phyloP scores from a whole-genome alignment of 1,140 invertebrate species.

The Trinorchestia longiramus region DNA sequence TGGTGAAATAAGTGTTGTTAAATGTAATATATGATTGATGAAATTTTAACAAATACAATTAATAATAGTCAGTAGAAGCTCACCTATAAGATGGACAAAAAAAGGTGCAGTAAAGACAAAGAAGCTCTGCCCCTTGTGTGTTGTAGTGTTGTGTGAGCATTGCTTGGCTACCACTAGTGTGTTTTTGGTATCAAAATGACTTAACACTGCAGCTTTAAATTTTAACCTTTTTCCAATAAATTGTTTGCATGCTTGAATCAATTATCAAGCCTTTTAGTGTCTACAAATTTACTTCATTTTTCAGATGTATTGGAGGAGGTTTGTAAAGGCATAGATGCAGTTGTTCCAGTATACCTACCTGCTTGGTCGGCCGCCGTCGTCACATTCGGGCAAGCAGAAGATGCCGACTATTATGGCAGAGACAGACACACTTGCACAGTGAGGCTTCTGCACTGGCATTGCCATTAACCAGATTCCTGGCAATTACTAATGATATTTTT shows the following conservation, averaged over 20 bases:
- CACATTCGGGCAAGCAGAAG: slow-evolving; percentile 44
- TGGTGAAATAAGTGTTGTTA: no score
- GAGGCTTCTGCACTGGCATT: background rate
- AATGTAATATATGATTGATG: no score
- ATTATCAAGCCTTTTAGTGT: background rate
- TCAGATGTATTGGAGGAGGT: slow-evolving; percentile 39
- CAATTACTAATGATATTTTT: no score
- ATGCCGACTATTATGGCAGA: slow-evolving; percentile 44
- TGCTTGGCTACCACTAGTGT: background rate
- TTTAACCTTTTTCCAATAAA: background rate
- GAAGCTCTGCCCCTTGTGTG: no score
- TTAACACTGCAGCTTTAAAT: background rate
- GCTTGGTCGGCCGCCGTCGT: slow-evolving; percentile 17
- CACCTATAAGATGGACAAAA: no score
- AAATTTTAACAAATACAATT: no score
- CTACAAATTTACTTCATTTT: background rate
- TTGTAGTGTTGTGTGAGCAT: background rate
- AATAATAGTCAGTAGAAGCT: no score
- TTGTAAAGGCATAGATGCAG: slow-evolving; percentile 19
- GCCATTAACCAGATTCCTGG: no score
- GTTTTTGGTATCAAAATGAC: background rate
- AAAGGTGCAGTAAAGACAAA: no score
- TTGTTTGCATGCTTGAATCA: background rate
- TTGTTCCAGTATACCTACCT: slow-evolving; percentile 29
- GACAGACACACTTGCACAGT: slow-evolving; percentile 46